These are phyloP conservation scores for Rhynchotus rufescens DNA, from an alignment of 2,797 vertebrate species.

Conservation along the genomic window DNA sequence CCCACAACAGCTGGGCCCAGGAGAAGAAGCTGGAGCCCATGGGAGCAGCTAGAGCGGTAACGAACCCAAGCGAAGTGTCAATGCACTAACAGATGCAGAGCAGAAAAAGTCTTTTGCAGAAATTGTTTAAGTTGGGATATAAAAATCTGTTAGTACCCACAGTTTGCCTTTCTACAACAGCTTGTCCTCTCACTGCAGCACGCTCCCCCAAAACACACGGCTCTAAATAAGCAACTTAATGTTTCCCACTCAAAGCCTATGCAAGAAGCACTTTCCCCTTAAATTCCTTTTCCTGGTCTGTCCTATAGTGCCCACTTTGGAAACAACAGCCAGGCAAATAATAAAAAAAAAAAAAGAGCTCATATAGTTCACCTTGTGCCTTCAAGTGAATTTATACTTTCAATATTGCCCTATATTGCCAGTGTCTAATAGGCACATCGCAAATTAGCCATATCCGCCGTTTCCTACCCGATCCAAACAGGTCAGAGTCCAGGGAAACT, in stretches of 20 bases:
- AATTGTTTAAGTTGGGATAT: too few relatives aligned
- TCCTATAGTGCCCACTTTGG: background rate
- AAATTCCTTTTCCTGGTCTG: background rate
- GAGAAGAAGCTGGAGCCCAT: background rate
- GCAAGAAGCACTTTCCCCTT: background rate
- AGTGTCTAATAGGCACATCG: fast-evolving
- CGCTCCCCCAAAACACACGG: background rate
- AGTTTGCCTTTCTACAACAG: background rate
- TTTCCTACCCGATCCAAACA: background rate
- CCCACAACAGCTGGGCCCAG: background rate
- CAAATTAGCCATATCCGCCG: background rate
- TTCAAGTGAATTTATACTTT: fast-evolving
- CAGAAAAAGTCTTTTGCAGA: background rate
- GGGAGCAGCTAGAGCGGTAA: background rate
- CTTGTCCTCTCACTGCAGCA: fast-evolving
- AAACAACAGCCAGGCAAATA: background rate
- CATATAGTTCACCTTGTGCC: fast-evolving
- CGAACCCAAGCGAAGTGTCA: background rate
- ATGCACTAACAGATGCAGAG: background rate
- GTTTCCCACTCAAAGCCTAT: background rate
- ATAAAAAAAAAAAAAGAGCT: background rate
- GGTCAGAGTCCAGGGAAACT: background rate
- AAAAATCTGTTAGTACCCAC: background rate
- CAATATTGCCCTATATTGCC: fast-evolving
- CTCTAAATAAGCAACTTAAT: background rate